phyloP scores from a whole-genome alignment of 2,888 invertebrate genomes.

The Coleophora flavipennella region DNA sequence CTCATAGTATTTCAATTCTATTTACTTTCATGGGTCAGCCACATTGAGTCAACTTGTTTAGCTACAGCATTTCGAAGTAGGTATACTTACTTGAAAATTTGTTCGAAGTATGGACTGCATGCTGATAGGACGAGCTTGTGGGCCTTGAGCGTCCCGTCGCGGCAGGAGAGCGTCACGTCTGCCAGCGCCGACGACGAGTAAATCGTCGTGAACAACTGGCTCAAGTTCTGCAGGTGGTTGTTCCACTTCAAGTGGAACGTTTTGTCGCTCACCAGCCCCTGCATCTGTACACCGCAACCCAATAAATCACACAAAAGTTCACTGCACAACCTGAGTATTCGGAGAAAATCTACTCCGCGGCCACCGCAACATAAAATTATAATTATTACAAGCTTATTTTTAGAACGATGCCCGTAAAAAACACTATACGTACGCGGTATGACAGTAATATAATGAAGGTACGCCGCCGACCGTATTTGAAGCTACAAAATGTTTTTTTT shows the following conservation, averaged over 20 bases:
- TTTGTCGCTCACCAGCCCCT: constrained; percentile 75
- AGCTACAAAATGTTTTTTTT: constrained; percentile 62
- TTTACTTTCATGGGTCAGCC: too few relatives aligned
- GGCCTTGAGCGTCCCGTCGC: constrained; percentile 79
- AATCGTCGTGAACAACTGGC: constrained; percentile 78
- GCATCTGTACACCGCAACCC: constrained; percentile 60
- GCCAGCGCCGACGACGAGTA: constrained; percentile 79
- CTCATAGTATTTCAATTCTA: too few relatives aligned
- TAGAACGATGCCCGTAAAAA: constrained; percentile 74
- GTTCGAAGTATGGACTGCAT: constrained; percentile 83
- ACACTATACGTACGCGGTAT: constrained; percentile 73
- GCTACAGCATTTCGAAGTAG: too few relatives aligned
- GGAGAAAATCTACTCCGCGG: constrained; percentile 61
- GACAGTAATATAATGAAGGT: constrained; percentile 70
- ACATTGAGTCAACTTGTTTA: too few relatives aligned
- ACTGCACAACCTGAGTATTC: constrained; percentile 54
- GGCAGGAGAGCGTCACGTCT: constrained; percentile 80
- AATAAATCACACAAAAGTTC: constrained; percentile 32
- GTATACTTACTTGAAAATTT: constrained; percentile 74
- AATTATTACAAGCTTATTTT: constrained; percentile 73
- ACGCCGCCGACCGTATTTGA: constrained; percentile 68
- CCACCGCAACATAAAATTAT: constrained; percentile 73
- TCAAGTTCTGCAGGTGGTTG: constrained; percentile 81
- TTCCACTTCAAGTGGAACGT: constrained; percentile 81
- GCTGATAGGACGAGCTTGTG: constrained; percentile 82